Base-by-base conservation (phyloP, 2,888 invertebrate species). In the Diaphora mendica region DNA sequence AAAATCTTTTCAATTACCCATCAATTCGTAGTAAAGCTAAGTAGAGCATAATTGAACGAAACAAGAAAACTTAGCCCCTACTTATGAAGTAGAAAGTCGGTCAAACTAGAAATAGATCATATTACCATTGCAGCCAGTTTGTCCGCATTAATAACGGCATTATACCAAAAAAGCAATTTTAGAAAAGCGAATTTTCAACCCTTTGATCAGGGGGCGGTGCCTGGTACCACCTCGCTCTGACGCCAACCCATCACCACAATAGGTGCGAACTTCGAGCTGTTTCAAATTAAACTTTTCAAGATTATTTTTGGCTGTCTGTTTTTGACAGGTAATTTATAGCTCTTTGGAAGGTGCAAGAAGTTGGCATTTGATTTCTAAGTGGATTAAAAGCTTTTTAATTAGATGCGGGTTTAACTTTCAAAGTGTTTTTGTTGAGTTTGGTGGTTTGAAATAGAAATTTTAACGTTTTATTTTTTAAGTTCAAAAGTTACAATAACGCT, bases 221-320 rank as follows among this genome's bases (percentile, higher is more conserved):
- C 89, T 75, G 89, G 88, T 77, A 85, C 89, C 77, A 62, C 59
- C 71, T 73, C 71, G 76, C 64, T 74, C 71, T 79, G 77, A 80
- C 81, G 75, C 79, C 82, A 88, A 87, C 85, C 85, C 68, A 77
- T 74, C 70, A 80, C 35, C 75, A 55, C 70, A 83, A 78, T 82
- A 89, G 87, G 91, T 90, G 91, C 89, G 85, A 91, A 88, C 72
- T 76, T 79, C 64, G 77, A 83, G 80, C 83, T 77, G 71, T 72
- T 72, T 42, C 26, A 55, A 83, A 82, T 85, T 82, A 83, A 83
- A 75, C 77, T 76, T 71, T 70, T 75, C 77, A 80, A 76, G 77
- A 74, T 77, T 77, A 86, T 82, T 84, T 88, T 85, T 77, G 82
- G 86, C 81, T 75, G 72, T 75, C 42, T 78, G 73, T 73, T 68